Base-by-base conservation (phyloP, 2,888 invertebrate species). In the Lepas anatifera region DNA sequence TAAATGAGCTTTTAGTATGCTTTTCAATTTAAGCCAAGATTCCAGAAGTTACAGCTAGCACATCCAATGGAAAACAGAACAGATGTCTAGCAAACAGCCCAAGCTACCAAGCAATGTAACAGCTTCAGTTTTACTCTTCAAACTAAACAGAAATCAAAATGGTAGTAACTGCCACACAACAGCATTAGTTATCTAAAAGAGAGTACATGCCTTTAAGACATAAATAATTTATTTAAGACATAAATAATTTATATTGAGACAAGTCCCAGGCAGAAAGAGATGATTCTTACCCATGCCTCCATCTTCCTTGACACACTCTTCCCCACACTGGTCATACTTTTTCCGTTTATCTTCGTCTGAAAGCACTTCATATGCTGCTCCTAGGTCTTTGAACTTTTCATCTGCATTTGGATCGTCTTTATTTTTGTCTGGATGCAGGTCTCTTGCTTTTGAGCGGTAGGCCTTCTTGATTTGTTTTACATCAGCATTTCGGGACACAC, bases 401-500 rank as follows among this genome's bases (percentile, higher is more conserved):
- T 93, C 90, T 0, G 99, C 93, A 70, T 90, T 86, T 0, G 95
- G 92, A 82, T 99, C 97, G 80, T 91, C 90, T 79, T 88, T 87
- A 80, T 99, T 98, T 80, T 95, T 96, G 78, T 99, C 99, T 22
- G 99, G 99, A 85, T 99, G 99, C 73, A 95, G 82, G 79, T 95
- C 93, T 83, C 95, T 97, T 29, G 99, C 99, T 81, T 95, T 81
- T 77, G 89, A 89, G 78, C 98, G 85, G 81, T 98, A 99, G 63
- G 97, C 96, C 83, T 97, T 97, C 81, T 99, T 99, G 72, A 99
- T 92, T 81, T 96, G 92, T 83, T 98, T 93, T 71, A 89, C 87
- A 76, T 85, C 91, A 27, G 99, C 98, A 76, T 86, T 87, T 79
- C 87, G 88, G 68, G 89, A 83, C 71, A 97, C 88, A 74, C 91